Evolutionary conservation across 2,888 invertebrate species (phyloP).

Genomic region (Lasioglossum figueresi): DNA sequence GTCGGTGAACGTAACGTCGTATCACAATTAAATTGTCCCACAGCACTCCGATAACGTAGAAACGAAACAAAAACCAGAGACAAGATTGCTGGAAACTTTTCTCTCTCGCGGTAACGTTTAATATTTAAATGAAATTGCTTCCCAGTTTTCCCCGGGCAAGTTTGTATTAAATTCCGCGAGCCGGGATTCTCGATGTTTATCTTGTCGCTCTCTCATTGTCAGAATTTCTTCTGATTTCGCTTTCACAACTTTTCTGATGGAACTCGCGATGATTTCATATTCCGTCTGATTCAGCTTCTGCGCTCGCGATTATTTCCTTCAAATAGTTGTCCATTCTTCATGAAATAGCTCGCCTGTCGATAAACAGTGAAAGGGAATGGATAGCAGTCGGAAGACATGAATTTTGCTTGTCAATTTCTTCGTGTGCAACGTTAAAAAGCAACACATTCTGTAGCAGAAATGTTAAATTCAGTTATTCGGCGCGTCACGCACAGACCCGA

Average conservation of each 20-base stretch:
- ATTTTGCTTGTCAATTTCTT: not conserved
- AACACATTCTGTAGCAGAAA: not conserved
- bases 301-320: slow-evolving; percentile 5
- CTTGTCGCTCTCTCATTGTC: slow-evolving; percentile 8
- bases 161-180: slow-evolving; percentile 19
- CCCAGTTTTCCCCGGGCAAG: slow-evolving; percentile 1
- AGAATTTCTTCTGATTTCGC: slow-evolving; percentile 15
- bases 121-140: slow-evolving; percentile 36
- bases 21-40: not conserved
- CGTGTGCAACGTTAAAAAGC: not conserved
- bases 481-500: slow-evolving; percentile 33
- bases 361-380: not conserved
- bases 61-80: not conserved
- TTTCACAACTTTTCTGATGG: slow-evolving; percentile 14
- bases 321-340: not conserved
- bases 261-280: not conserved
- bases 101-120: slow-evolving; percentile 2
- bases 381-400: not conserved
- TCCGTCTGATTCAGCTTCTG: not conserved
- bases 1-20: not conserved
- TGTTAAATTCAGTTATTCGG: slow-evolving; percentile 31
- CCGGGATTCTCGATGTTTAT: slow-evolving; percentile 29
- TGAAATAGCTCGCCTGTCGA: not conserved
- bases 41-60: not conserved
- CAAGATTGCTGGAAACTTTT: slow-evolving; percentile 5